Conservation (phyloP, 2,113 vertebrate species). For the Cynopterus brachyotis region DNA sequence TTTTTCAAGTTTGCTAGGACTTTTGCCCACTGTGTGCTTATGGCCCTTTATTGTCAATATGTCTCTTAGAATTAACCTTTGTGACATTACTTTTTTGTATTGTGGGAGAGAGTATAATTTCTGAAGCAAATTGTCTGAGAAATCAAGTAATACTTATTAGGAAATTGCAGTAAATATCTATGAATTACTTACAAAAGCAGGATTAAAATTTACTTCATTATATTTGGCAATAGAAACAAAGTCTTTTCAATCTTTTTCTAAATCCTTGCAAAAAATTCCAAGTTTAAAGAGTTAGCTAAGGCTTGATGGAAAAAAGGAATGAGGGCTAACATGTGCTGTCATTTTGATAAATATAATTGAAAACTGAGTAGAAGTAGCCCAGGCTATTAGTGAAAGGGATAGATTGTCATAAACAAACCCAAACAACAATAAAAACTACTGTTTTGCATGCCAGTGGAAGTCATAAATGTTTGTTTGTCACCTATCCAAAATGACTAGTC, state of each 20-base stretch:
- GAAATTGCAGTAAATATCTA: neutral
- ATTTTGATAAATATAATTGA: slow-evolving; percentile 78
- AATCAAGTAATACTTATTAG: slow-evolving; percentile 23
- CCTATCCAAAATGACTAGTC: neutral
- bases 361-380: neutral
- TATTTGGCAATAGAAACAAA: neutral
- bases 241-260: slow-evolving; percentile 7
- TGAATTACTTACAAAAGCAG: slow-evolving; percentile 46
- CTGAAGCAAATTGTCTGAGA: slow-evolving; percentile 42
- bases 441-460: neutral
- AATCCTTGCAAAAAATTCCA: slow-evolving; percentile 25
- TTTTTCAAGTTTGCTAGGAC: slow-evolving; percentile 89
- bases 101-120: slow-evolving; percentile 51
- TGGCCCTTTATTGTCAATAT: slow-evolving; percentile 79
- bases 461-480: neutral
- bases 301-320: slow-evolving; percentile 44
- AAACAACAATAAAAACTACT: neutral
- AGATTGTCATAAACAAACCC: neutral
- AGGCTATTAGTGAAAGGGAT: neutral
- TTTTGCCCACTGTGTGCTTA: slow-evolving; percentile 85
- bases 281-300: slow-evolving; percentile 27
- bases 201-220: slow-evolving; percentile 36
- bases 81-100: slow-evolving; percentile 66
- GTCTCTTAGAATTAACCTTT: slow-evolving; percentile 76
- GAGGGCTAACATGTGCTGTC: slow-evolving; percentile 64